Evolutionary conservation across 2,888 invertebrate species (phyloP).

Genomic region (Pseudanteris insignis): DNA sequence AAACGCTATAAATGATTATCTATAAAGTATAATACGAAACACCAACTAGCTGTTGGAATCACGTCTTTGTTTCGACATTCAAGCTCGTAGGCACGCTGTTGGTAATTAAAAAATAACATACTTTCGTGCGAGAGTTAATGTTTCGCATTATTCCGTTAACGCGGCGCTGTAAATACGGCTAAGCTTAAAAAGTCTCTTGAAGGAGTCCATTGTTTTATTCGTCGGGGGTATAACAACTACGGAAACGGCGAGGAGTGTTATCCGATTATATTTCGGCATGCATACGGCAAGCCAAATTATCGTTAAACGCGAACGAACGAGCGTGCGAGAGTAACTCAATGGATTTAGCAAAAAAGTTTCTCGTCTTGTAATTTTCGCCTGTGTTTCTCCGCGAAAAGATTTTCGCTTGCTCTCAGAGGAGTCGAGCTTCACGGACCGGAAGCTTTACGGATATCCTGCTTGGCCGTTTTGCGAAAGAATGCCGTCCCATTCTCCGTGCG

Average conservation of each 20-base stretch:
- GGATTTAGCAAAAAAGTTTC: slow-evolving; percentile 9
- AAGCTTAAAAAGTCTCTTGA: slow-evolving; percentile 22
- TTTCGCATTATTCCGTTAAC: slow-evolving; percentile 20
- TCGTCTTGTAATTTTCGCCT: slow-evolving; percentile 18
- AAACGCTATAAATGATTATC: no score
- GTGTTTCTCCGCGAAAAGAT: slow-evolving; percentile 33
- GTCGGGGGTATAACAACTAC: slow-evolving; percentile 4
- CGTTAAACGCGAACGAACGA: slow-evolving; percentile 22
- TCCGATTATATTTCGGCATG: slow-evolving; percentile 19
- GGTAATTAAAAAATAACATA: slow-evolving; percentile 32
- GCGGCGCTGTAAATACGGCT: slow-evolving; percentile 17
- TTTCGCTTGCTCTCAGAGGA: slow-evolving; percentile 19
- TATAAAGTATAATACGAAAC: no score
- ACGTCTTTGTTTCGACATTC: slow-evolving; percentile 17
- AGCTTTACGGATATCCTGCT: slow-evolving; percentile 52
- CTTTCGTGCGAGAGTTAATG: slow-evolving; percentile 19
- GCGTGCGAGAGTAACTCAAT: slow-evolving; percentile 9
- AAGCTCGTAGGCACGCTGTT: background rate
- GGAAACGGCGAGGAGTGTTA: slow-evolving; percentile 1
- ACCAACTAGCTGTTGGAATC: no score
- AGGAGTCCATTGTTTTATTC: slow-evolving; percentile 28
- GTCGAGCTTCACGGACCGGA: slow-evolving; percentile 42
- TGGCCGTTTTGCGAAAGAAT: slow-evolving; percentile 51
- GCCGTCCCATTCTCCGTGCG: slow-evolving; percentile 46
- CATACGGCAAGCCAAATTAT: slow-evolving; percentile 24